These are phyloP conservation scores for Prionchulus punctatus DNA, from an alignment of 2,888 invertebrate species.

Conservation along the genomic window DNA sequence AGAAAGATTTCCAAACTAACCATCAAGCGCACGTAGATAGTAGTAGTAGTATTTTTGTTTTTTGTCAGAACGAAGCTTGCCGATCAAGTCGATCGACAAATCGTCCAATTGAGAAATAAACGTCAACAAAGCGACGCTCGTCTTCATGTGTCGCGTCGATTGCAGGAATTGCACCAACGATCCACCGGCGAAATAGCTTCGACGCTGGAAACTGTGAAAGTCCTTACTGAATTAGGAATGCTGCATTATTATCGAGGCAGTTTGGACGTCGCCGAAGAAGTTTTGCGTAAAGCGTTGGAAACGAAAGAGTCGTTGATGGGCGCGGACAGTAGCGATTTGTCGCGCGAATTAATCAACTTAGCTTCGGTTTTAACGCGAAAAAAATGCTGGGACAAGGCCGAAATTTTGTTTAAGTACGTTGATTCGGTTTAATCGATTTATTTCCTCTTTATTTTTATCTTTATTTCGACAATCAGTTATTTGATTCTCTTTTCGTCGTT, in stretches of 20 bases:
- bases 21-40: too few relatives aligned
- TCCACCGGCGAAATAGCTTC: neutral
- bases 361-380: neutral
- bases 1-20: too few relatives aligned
- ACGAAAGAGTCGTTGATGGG: neutral
- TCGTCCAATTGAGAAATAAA: neutral
- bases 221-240: neutral
- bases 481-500: too few relatives aligned
- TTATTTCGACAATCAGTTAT: too few relatives aligned
- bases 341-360: neutral
- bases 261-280: neutral
- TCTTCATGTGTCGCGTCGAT: neutral
- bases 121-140: neutral
- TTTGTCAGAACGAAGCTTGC: neutral
- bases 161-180: neutral
- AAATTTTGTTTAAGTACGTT: neutral
- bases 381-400: neutral
- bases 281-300: neutral
- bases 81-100: constrained; percentile 16
- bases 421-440: too few relatives aligned
- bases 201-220: neutral
- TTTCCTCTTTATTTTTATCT: too few relatives aligned
- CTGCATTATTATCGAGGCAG: neutral
- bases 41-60: neutral
- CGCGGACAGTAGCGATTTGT: neutral